Base-by-base conservation (phyloP, 1,140 invertebrate genomes). In the Lasioglossum albipes region DNA sequence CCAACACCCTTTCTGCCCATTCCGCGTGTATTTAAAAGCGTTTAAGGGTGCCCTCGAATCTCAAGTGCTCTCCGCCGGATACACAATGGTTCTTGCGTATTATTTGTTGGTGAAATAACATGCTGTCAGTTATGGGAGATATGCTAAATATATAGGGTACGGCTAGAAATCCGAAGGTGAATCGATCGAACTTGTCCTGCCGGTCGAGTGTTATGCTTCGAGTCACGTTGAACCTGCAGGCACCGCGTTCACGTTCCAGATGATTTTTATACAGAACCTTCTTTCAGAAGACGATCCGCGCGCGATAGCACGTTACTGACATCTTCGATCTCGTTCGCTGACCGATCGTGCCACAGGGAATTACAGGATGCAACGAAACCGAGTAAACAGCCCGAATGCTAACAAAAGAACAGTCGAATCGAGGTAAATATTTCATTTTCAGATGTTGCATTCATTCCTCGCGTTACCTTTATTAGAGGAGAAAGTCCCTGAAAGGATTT, bases 31-130 rank as follows among this genome's bases (percentile, higher is more conserved):
- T 89, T 89, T 88, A 88, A 88, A 89, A 89, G 87, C 83, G 82
- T 89, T 89, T 89, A 89, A 87, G 82, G 82, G 81, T 77, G 79
- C 85, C 72, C 86, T 83, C 76, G 45, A 74, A 65, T 70, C 83
- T 87, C 85, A 75, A 87, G 86, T 87, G 79, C 83, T 80, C 86
- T 85, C 74, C 79, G 82, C 69, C 82, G 67, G 82, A 75, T 82
- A 69, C 81, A 90, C 85, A 91, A 89, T 88, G 88, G 85, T 82
- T 76, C 84, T 87, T 86, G 84, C 88, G 87, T 91, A 91, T 91
- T 91, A 91, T 92, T 91, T 92, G 90, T 91, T 91, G 90, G 90
- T 90, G 86, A 91, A 91, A 91, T 92, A 92, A 91, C 91, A 91
- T 87, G 90, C 90, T 92, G 91, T 91, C 91, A 92, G 90, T 89